phyloP scores from a whole-genome alignment of 1,140 invertebrate species.

The Sycophila sp. region DNA sequence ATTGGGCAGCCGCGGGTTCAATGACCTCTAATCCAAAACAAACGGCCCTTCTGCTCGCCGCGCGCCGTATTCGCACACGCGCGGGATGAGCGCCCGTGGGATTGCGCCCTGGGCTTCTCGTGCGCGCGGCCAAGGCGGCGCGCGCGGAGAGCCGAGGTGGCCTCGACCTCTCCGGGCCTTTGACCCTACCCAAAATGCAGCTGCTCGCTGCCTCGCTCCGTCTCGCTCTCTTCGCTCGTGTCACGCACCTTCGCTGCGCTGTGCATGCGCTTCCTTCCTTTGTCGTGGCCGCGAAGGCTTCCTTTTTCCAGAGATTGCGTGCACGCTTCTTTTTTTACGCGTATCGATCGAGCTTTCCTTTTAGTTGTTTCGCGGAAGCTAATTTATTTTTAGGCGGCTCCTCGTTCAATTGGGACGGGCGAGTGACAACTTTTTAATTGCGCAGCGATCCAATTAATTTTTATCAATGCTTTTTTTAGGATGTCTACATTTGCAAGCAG shows the following conservation, averaged over 20 bases:
- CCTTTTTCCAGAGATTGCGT: no score
- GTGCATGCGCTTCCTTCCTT: background rate
- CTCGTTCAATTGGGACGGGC: no score
- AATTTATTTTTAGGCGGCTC: no score
- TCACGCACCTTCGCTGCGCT: background rate
- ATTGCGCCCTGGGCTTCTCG: background rate
- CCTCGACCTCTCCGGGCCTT: background rate
- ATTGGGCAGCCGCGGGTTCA: slow-evolving; percentile 50
- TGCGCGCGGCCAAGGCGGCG: background rate
- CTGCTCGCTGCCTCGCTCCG: background rate
- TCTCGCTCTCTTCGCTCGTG: background rate
- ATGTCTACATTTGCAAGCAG: slow-evolving; percentile 63
- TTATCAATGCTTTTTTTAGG: slow-evolving; percentile 45
- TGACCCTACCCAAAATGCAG: background rate
- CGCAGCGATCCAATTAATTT: no score
- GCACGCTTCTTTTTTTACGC: background rate
- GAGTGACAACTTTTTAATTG: no score
- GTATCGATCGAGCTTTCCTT: background rate
- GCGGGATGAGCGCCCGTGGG: background rate
- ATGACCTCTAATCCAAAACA: slow-evolving; percentile 64
- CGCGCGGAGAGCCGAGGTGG: background rate
- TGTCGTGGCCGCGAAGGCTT: background rate
- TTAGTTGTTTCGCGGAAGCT: background rate
- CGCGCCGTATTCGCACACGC: background rate
- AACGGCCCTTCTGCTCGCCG: slow-evolving; percentile 35